Conservation (phyloP, 2,797 vertebrate genomes). For the Cryptoblepharus egeriae region DNA sequence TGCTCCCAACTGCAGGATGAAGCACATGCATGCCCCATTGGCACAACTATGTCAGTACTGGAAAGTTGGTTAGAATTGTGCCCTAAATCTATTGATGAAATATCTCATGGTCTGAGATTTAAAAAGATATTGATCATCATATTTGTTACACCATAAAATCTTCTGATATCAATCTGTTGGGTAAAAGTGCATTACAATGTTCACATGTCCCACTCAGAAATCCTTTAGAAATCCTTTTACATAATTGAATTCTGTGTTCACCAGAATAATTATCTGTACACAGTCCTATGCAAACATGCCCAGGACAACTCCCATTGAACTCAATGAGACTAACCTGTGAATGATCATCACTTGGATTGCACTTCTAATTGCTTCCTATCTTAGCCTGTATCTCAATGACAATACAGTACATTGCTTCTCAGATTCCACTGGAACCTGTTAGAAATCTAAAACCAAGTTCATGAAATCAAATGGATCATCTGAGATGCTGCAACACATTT, state of each 20-base stretch:
- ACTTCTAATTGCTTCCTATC: neutral
- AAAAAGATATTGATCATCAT: conserved; percentile 70
- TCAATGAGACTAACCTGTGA: too few species aligned
- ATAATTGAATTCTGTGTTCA: neutral
- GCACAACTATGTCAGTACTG: too few species aligned
- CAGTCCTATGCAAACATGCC: too few species aligned
- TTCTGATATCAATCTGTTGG: conserved; percentile 65
- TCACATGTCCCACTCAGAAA: conserved; percentile 33
- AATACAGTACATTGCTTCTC: neutral
- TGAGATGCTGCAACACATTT: neutral
- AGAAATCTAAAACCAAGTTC: conserved; percentile 1
- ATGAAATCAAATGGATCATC: neutral
- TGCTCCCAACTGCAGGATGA: too few species aligned
- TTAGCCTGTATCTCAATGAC: conserved; percentile 28
- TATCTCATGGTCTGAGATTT: conserved; percentile 66
- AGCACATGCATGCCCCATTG: too few species aligned
- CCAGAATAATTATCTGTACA: neutral
- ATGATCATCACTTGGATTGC: too few species aligned
- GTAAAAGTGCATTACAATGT: conserved; percentile 69
- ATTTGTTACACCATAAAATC: conserved; percentile 71
- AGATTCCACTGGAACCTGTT: neutral
- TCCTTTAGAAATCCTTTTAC: conserved; percentile 62
- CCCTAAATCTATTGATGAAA: conserved; percentile 67
- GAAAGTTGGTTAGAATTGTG: too few species aligned
- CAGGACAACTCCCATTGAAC: too few species aligned